Evolutionary conservation across 2,888 invertebrate genomes (phyloP).

Genomic region (Cetonia aurata): DNA sequence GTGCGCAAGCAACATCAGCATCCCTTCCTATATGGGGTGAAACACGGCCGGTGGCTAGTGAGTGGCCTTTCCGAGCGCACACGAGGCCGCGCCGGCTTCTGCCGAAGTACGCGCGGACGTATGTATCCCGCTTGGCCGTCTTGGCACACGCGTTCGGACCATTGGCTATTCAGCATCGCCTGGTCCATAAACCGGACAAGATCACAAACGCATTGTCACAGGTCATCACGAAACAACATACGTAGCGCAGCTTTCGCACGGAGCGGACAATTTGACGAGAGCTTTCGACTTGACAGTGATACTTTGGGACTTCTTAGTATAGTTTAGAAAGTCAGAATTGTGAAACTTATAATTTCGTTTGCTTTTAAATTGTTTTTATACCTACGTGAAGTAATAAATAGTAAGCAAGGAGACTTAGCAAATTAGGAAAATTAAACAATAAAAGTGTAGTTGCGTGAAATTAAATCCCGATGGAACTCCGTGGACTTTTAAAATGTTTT

Average conservation of each 20-base stretch:
- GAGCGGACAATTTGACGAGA: not conserved
- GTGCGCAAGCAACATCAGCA: slow-evolving; percentile 64
- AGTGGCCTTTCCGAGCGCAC: slow-evolving; percentile 63
- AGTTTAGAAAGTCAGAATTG: too few relatives aligned
- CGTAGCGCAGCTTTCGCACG: slow-evolving; percentile 32
- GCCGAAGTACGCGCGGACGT: slow-evolving; percentile 58
- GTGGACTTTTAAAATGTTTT: slow-evolving; percentile 18
- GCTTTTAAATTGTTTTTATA: too few relatives aligned
- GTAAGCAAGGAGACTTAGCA: too few relatives aligned
- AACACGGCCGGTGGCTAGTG: slow-evolving; percentile 71
- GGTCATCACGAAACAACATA: not conserved
- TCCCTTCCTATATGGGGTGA: slow-evolving; percentile 68
- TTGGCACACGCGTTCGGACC: slow-evolving; percentile 67
- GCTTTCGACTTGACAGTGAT: not conserved
- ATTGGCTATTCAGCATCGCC: slow-evolving; percentile 65
- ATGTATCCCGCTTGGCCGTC: slow-evolving; percentile 59
- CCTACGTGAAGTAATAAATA: too few relatives aligned
- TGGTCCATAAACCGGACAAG: slow-evolving; percentile 56
- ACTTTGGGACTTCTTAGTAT: too few relatives aligned
- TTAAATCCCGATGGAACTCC: too few relatives aligned
- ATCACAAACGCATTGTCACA: slow-evolving; percentile 40
- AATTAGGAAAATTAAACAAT: not conserved
- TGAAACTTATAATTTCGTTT: too few relatives aligned
- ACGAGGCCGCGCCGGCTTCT: slow-evolving; percentile 55
- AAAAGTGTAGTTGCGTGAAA: not conserved